Evolutionary conservation across 2,113 vertebrate genomes (phyloP).

Genomic region (Trogon surrucura): DNA sequence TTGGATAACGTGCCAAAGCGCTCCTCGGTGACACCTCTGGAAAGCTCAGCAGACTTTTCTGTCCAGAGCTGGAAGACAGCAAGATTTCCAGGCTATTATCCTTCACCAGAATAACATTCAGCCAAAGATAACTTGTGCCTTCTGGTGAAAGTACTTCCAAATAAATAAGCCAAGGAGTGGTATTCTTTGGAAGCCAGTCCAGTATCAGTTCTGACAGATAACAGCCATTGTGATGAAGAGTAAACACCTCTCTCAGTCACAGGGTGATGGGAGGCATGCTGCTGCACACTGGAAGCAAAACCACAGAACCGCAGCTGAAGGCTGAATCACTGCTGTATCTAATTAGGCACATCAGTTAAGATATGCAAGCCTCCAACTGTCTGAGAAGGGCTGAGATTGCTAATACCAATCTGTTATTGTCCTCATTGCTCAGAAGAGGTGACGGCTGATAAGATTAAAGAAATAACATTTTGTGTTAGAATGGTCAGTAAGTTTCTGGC

Average conservation of each 20-base stretch:
- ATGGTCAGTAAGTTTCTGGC: background rate
- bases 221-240: background rate
- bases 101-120: background rate
- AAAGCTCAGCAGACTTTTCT: background rate
- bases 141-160: background rate
- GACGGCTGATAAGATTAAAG: background rate
- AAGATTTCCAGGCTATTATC: background rate
- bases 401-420: background rate
- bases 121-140: background rate
- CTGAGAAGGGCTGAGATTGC: constrained; percentile 15
- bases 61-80: background rate
- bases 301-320: background rate
- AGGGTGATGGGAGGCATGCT: background rate
- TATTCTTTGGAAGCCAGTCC: background rate
- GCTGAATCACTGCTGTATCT: constrained; percentile 37
- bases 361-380: background rate
- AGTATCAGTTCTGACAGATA: constrained; percentile 30
- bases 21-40: background rate
- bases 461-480: background rate
- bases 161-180: background rate
- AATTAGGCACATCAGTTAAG: constrained; percentile 42
- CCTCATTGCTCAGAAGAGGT: background rate
- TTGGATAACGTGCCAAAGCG: background rate
- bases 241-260: constrained; percentile 32
- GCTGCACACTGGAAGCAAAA: constrained; percentile 17